Evolutionary conservation across 2,797 vertebrate species (phyloP), one percentile per base, ranked within the genome.

Genomic region (Cynopterus sphinx): DNA sequence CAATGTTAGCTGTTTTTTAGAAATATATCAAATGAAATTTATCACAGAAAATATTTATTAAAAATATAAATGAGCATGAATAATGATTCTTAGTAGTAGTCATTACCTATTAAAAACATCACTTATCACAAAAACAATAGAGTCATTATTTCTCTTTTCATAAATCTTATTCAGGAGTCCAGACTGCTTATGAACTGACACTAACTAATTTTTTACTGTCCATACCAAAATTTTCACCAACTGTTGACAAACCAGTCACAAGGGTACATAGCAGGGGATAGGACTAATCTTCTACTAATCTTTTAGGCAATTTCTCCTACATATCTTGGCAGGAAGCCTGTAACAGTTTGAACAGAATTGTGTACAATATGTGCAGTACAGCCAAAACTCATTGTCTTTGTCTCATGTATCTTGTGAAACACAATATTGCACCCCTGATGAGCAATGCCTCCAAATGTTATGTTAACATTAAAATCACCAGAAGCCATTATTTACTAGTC

Each of bases 371-470:
- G 97, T 96, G 93, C 97, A 93, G 95, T 33, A 87, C 95, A 98
- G 97, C 97, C 97, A 98, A 98, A 98, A 97, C 95, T 98, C 98
- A 98, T 98, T 98, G 96, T 94, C 96, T 98, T 98, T 98, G 97
- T 97, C 95, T 96, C 96, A 89, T 81, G 93, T 2, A 1, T 96
- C 98, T 98, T 98, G 96, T 97, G 95, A 98, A 98, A 96, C 95
- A 97, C 94, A 95, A 84, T 98, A 97, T 97, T 97, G 96, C 97
- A 98, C 97, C 98, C 97, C 97, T 97, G 98, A 97, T 97, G 98
- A 97, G 98, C 88, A 82, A 91, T 77, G 94, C 57, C 65, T 96
- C 71, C 87, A 97, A 97, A 95, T 97, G 97, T 98, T 98, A 98
- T 98, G 97, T 97, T 98, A 97, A 97, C 98, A 98, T 95, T 97